Evolutionary conservation across 1,140 invertebrate genomes (phyloP), one percentile per base, ranked within the genome.

Genomic region (Lepeophtheirus salmonis): DNA sequence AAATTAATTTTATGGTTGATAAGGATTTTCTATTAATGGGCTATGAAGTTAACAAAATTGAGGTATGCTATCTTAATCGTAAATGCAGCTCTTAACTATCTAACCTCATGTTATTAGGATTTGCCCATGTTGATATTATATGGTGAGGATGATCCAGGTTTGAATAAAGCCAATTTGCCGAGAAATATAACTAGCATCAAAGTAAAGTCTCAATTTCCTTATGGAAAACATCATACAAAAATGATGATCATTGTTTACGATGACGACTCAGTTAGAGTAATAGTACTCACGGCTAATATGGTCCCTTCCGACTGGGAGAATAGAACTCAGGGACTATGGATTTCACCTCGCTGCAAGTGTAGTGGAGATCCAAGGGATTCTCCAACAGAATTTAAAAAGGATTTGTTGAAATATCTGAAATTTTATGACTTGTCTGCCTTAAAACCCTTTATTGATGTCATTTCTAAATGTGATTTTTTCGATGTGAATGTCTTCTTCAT

Each of bases 1-100:
- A 95, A 70, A 83, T 95, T 23, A 95, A 89, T 70, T 95, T 89
- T 67, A 88, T 92, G 83, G 81, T 91, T 51, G 85, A 95, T 64
- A 74, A 86, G 16, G 80, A 80, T 2, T 95, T 89, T 87, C 68
- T 94, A 0, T 72, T 85, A 50, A 76, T 83, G 3, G 83, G 89
- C 64, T 89, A 89, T 67, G 74, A 80, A 61, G 76, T 80, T 63
- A 78, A 81, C 2, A 78, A 77, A 17, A 22, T 26, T 50, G 20
- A 62, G 26, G 50, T 21, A 56, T 41, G 30, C 30, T 6, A 10
- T 41, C n/a, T 41, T 41, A n/a, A 41, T n/a, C 30, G 6, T 41
- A 41, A 41, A 6, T 6, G 30, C 6, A 41, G 2, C 25, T 49
- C 18, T 26, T 51, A 50, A 58, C 14, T 55, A 14, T 54, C 25